Evolutionary conservation across 2,797 vertebrate genomes (phyloP).

Genomic region (Lagorchestes hirsutus): DNA sequence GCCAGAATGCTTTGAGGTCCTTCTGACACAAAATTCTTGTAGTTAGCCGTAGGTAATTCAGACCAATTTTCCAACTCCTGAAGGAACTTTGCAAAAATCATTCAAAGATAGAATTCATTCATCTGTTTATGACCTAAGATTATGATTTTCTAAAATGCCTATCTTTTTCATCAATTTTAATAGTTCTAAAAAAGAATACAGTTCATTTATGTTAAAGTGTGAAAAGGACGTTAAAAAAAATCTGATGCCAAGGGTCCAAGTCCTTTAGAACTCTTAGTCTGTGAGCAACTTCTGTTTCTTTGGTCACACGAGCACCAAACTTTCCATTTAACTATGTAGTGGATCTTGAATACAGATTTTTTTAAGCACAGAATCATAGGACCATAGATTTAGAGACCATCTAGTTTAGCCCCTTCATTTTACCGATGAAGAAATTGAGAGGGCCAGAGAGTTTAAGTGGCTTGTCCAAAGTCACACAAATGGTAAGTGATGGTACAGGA

Average conservation of each 20-base stretch:
- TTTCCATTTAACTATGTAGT: accelerated
- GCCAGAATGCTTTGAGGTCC: conserved; percentile 43
- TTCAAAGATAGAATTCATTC: neutral
- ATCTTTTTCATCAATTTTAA: neutral
- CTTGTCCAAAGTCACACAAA: neutral
- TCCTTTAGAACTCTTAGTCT: neutral
- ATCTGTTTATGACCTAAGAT: neutral
- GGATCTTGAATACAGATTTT: neutral
- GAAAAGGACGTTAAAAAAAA: too few relatives aligned
- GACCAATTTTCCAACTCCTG: neutral
- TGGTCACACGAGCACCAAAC: neutral
- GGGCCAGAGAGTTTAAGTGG: neutral
- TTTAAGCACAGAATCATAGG: neutral
- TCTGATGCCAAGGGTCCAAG: neutral
- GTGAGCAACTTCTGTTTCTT: neutral
- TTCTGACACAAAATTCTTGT: conserved; percentile 24
- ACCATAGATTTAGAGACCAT: neutral
- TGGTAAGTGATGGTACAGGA: neutral
- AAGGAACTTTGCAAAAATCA: neutral
- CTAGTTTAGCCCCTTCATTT: neutral
- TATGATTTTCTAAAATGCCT: neutral
- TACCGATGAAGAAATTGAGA: neutral
- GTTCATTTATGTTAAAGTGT: accelerated
- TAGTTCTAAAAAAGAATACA: neutral
- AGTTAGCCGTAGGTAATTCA: neutral